phyloP scores from a whole-genome alignment of 2,888 invertebrate species.

The Drosophila atripex region DNA sequence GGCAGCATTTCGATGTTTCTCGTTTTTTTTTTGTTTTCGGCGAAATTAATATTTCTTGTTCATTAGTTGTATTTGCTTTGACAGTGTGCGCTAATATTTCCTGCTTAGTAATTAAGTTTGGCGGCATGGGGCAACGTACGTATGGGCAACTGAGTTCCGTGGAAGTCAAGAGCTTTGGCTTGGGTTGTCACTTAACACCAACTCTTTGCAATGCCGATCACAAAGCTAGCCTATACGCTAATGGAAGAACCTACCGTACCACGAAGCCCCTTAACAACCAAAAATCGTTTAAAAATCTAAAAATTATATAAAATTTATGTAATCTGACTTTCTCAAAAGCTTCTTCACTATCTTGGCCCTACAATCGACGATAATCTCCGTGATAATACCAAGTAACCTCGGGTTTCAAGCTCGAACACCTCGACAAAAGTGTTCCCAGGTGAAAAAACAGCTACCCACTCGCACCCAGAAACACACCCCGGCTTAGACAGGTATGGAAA shows the following conservation, averaged over 20 bases:
- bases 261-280: slow-evolving; percentile 37
- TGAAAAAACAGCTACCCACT: slow-evolving; percentile 5
- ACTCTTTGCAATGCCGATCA: slow-evolving; percentile 68
- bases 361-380: slow-evolving; percentile 7
- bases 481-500: slow-evolving; percentile 24
- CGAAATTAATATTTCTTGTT: slow-evolving; percentile 75
- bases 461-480: slow-evolving; percentile 15
- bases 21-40: slow-evolving; percentile 56
- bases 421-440: slow-evolving; percentile 16
- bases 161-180: slow-evolving; percentile 15
- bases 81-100: slow-evolving; percentile 64
- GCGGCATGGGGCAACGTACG: slow-evolving; percentile 52
- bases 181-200: slow-evolving; percentile 30
- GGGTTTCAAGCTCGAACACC: slow-evolving; percentile 23
- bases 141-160: slow-evolving; percentile 43
- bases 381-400: not conserved
- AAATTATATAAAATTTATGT: slow-evolving; percentile 5
- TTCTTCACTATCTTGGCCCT: not conserved
- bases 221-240: slow-evolving; percentile 50
- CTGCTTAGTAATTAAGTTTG: slow-evolving; percentile 71
- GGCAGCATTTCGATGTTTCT: slow-evolving; percentile 22
- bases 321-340: not conserved
- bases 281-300: too few species aligned
- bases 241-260: slow-evolving; percentile 21
- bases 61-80: slow-evolving; percentile 75